Conservation (phyloP, 2,888 invertebrate species). For the Drosophila formosana region DNA sequence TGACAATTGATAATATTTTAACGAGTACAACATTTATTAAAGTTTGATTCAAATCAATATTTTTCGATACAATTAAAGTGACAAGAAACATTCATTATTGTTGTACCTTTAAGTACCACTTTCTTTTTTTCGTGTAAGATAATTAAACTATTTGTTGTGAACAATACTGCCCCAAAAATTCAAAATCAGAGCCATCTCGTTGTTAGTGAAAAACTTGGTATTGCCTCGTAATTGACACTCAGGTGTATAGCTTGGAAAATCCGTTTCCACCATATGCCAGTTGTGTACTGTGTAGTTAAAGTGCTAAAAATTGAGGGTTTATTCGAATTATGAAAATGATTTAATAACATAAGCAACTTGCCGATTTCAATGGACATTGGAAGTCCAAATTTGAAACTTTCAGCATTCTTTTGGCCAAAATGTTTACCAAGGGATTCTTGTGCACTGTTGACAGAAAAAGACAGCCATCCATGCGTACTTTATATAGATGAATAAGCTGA, state of each 20-base stretch:
- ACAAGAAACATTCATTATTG: background rate
- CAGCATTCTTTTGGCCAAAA: slow-evolving; percentile 22
- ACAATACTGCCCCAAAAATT: slow-evolving; percentile 12
- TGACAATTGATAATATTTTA: too few species aligned
- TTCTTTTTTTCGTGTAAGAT: background rate
- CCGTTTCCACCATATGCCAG: slow-evolving; percentile 31
- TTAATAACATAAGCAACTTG: slow-evolving; percentile 16
- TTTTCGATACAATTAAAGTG: background rate
- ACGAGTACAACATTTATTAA: too few species aligned
- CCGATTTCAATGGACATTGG: slow-evolving; percentile 38
- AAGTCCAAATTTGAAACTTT: slow-evolving; percentile 10
- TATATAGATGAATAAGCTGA: slow-evolving; percentile 17
- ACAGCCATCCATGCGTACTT: slow-evolving; percentile 39
- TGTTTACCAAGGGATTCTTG: slow-evolving; percentile 23
- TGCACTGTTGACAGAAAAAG: slow-evolving; percentile 34
- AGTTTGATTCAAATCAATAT: background rate
- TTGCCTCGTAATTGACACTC: slow-evolving; percentile 15
- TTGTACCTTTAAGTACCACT: background rate
- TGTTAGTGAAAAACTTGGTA: slow-evolving; percentile 29
- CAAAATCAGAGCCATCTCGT: slow-evolving; percentile 7
- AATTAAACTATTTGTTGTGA: background rate
- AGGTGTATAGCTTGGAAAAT: slow-evolving; percentile 38
- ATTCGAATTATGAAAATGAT: background rate
- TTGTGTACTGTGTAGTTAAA: slow-evolving; percentile 36
- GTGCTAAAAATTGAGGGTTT: slow-evolving; percentile 18